Conservation (phyloP, 2,888 invertebrate species). For the Minunthozetes semirufus region DNA sequence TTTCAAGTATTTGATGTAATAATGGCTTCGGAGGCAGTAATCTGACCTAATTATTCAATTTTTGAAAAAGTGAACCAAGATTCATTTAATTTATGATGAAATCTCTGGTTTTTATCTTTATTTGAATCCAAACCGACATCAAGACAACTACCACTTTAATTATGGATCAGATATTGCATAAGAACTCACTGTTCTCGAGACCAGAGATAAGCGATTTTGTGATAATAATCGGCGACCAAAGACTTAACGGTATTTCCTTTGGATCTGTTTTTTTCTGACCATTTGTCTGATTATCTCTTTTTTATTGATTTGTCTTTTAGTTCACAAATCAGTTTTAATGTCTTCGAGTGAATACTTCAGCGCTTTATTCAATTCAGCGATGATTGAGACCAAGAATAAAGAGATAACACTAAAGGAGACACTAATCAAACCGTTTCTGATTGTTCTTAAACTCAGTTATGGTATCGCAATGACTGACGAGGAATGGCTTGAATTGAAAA, state of each 20-base stretch:
- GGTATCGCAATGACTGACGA: not conserved
- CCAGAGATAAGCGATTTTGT: slow-evolving; percentile 2
- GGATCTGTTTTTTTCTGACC: not conserved
- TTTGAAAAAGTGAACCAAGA: too few species aligned
- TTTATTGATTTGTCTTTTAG: not conserved
- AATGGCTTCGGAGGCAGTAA: too few species aligned
- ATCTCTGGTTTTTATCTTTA: not conserved
- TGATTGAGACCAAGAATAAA: slow-evolving; percentile 23
- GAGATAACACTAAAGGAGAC: slow-evolving; percentile 21
- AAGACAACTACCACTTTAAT: too few species aligned
- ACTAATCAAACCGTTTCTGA: slow-evolving; percentile 24
- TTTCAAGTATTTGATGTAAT: too few species aligned
- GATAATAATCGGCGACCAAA: slow-evolving; percentile 12
- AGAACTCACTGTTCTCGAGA: not conserved
- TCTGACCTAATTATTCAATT: too few species aligned
- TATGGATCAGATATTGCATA: not conserved
- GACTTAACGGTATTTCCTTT: not conserved
- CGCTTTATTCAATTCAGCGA: slow-evolving; percentile 23
- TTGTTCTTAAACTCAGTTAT: slow-evolving; percentile 17
- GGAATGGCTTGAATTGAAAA: slow-evolving; percentile 19
- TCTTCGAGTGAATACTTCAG: slow-evolving; percentile 30
- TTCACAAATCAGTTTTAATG: slow-evolving; percentile 17
- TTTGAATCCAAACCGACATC: not conserved
- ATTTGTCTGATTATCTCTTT: not conserved
- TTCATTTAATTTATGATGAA: too few species aligned